These are phyloP conservation scores for Argyrosomus japonicus DNA, from an alignment of 2,113 vertebrate species.

Conservation along the genomic window DNA sequence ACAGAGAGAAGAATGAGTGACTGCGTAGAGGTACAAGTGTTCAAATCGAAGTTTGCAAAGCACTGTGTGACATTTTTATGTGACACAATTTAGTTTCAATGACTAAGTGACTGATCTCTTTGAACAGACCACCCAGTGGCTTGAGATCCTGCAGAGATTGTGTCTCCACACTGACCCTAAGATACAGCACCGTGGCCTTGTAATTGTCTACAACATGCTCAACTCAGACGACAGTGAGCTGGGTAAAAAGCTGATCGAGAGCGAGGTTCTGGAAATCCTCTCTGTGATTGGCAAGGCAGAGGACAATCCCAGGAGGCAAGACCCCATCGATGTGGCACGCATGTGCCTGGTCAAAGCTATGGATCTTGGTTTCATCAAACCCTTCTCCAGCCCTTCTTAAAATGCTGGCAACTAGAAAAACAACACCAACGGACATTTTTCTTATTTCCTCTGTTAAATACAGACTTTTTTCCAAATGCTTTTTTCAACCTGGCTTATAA, in stretches of 20 bases:
- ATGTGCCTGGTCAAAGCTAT: conserved; percentile 91
- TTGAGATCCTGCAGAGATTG: conserved; percentile 95
- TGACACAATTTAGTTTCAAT: not conserved
- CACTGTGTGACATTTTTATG: not conserved
- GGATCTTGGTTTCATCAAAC: conserved; percentile 95
- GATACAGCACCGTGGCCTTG: conserved; percentile 93
- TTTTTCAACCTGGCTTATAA: conserved; percentile 27
- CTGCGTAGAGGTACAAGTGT: not conserved
- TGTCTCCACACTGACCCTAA: conserved; percentile 88
- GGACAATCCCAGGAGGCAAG: conserved; percentile 87
- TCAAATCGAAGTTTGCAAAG: not conserved
- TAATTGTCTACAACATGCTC: conserved; percentile 91
- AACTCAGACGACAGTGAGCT: conserved; percentile 86
- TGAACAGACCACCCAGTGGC: conserved; percentile 92
- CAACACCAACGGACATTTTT: conserved; percentile 32
- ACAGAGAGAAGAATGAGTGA: not conserved
- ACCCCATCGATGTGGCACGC: conserved; percentile 86
- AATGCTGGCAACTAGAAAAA: conserved; percentile 10
- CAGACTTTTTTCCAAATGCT: conserved; percentile 8
- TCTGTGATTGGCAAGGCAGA: conserved; percentile 88
- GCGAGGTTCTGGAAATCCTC: conserved; percentile 94
- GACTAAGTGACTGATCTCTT: not conserved
- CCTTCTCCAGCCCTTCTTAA: conserved; percentile 79
- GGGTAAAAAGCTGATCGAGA: conserved; percentile 91
- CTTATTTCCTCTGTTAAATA: conserved; percentile 34